Evolutionary conservation across 2,113 vertebrate genomes (phyloP).

Genomic region (Thunnus thynnus): DNA sequence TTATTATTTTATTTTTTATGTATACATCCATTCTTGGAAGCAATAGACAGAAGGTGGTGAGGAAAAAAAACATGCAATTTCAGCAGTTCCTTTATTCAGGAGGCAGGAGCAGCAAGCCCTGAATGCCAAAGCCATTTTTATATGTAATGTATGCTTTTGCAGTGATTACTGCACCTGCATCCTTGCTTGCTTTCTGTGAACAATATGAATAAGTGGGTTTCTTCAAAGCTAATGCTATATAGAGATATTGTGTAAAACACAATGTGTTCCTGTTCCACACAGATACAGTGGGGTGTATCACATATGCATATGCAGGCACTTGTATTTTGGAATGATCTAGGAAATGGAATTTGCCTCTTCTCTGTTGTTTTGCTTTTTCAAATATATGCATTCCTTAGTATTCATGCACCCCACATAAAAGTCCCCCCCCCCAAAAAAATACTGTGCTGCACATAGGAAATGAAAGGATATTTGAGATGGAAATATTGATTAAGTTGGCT

Average conservation of each 20-base stretch:
- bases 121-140: constrained; percentile 61
- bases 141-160: constrained; percentile 72
- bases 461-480: constrained; percentile 5
- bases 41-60: too few species aligned
- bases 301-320: constrained; percentile 24
- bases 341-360: constrained; percentile 51
- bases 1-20: too few species aligned
- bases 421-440: neutral
- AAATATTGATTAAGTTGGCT: constrained; percentile 30
- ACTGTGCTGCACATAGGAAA: neutral
- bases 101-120: constrained; percentile 36
- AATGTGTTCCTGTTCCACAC: constrained; percentile 24
- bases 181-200: constrained; percentile 31
- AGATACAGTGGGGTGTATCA: constrained; percentile 30
- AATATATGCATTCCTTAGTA: constrained; percentile 14
- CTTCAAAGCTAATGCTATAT: constrained; percentile 32
- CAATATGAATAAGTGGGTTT: constrained; percentile 40
- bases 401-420: neutral
- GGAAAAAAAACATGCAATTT: constrained; percentile 65
- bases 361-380: constrained; percentile 33
- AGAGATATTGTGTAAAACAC: constrained; percentile 33
- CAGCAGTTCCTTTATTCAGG: constrained; percentile 52
- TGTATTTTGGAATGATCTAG: constrained; percentile 49
- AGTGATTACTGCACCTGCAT: constrained; percentile 62
- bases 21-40: too few species aligned